A percentile compares a stretch with the other conserved stretches of the same genome.
phyloP scores from a whole-genome alignment of 2,113 vertebrate genomes.

The Ranitomeya imitator region DNA sequence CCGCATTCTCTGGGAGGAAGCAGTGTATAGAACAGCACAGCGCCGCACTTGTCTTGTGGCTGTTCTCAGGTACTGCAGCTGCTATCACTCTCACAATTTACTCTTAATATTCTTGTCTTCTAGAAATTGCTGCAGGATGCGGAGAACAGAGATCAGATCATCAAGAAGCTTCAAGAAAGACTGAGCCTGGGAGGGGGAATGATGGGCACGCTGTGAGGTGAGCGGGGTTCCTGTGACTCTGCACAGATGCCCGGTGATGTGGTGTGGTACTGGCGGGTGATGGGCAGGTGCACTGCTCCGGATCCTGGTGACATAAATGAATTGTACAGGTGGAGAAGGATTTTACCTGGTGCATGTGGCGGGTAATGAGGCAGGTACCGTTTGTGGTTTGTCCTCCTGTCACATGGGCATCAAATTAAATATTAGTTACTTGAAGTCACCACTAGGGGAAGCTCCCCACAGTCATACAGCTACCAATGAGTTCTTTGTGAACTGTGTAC shows the following conservation, averaged over 20 bases:
- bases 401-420: no score
- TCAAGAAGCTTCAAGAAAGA: slow-evolving; percentile 43
- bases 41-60: no score
- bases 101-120: not conserved
- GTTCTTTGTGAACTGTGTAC: no score
- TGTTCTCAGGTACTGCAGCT: no score
- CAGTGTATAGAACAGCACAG: no score
- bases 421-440: no score
- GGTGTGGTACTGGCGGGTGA: not conserved
- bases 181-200: slow-evolving; percentile 17
- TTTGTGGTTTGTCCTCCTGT: no score
- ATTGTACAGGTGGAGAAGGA: not conserved
- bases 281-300: not conserved
- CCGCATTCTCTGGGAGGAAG: no score
- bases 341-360: not conserved
- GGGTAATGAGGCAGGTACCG: no score
- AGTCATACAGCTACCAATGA: no score
- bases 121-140: slow-evolving; percentile 53
- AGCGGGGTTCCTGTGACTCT: not conserved
- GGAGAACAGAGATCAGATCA: slow-evolving; percentile 31
- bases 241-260: not conserved
- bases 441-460: no score
- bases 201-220: slow-evolving; percentile 17
- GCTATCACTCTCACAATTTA: not conserved
- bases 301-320: not conserved